phyloP scores from a whole-genome alignment of 2,797 vertebrate species.

The Tapera naevia region DNA sequence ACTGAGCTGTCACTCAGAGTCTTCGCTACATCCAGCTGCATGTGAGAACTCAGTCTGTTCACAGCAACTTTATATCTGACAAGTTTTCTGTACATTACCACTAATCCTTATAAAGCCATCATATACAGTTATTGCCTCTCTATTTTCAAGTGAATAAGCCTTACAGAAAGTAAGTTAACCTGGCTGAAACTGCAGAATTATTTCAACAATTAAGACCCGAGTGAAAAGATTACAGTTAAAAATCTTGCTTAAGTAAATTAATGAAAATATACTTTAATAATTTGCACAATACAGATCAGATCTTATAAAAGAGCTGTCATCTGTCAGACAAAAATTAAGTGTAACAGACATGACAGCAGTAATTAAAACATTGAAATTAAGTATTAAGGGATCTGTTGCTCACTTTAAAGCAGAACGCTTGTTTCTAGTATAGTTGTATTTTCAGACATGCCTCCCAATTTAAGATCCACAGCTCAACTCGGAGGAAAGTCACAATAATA shows the following conservation, averaged over 20 bases:
- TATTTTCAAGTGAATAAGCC: not conserved
- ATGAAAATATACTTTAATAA: not conserved
- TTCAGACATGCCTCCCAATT: not conserved
- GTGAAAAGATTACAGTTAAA: not conserved
- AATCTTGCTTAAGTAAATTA: not conserved
- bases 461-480: not conserved
- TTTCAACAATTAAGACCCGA: not conserved
- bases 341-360: not conserved
- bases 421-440: not conserved
- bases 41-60: not conserved
- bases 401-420: not conserved
- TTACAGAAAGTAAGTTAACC: not conserved
- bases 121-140: not conserved
- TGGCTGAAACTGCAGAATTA: not conserved
- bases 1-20: not conserved
- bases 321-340: not conserved
- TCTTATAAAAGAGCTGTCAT: not conserved
- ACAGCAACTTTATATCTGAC: not conserved
- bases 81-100: not conserved
- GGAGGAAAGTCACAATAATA: not conserved
- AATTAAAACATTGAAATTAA: not conserved
- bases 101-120: not conserved
- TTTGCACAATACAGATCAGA: not conserved
- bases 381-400: not conserved
- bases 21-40: not conserved